Base-by-base conservation (phyloP, 2,888 invertebrate species). In the Eledona agricola region DNA sequence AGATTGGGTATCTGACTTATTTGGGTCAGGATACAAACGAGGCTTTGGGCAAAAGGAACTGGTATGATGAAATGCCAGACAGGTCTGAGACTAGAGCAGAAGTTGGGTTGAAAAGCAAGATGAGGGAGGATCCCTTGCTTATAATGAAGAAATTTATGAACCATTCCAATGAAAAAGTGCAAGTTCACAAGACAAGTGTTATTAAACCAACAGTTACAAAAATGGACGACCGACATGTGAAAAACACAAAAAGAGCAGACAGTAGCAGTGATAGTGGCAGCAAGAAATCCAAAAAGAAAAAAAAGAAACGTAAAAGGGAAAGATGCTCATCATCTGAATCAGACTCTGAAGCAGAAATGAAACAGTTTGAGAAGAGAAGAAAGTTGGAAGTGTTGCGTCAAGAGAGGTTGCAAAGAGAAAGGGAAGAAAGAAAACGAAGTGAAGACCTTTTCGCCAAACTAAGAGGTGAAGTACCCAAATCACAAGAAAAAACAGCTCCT, bases 1-100 rank as follows among this genome's bases (percentile, higher is more conserved):
- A 94, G 78, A 94, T 99, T 70, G 98, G 99, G 0, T 92, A 96
- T 67, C 80, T 98, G 22, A 96, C 95, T 2, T 97, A 96, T 78
- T 81, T 98, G 43, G 98, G 96, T 0, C 96, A 98, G 77, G 92
- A 93, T 68, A 90, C 91, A 19, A 88, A 91, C 76, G 93, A 93
- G 78, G 85, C 86, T 1, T 81, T 88, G n/a, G 90, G 89, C 20
- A 87, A 89, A 67, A 85, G 84, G 64, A 92, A 90, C 64, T 96
- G 96, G 96, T 96, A 95, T 78, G 88, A 93, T 74, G 81, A 87
- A 45, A 74, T 82, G 11, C 90, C 90, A 28, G 79, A 83, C 19
- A 75, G 84, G 57, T 78, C 74, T 60, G 53, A 66, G 13, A 75
- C 78, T 16, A 80, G 78, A 60, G 79, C 79, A 32, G 90, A 91